These are phyloP conservation scores for Agriotes lineatus DNA, from an alignment of 2,888 invertebrate species.

Conservation along the genomic window DNA sequence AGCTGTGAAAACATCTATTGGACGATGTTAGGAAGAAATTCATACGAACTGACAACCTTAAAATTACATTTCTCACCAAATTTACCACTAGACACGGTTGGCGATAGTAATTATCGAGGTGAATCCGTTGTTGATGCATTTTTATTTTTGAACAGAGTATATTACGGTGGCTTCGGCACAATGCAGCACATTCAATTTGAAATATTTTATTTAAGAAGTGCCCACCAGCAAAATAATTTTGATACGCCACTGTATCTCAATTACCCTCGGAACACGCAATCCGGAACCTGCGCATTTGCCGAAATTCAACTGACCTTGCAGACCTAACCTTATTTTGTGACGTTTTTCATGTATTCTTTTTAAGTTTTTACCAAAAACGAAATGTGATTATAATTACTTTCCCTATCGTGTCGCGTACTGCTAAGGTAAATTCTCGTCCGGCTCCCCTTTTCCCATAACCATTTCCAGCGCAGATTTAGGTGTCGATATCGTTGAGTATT, in stretches of 20 bases:
- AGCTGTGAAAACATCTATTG: no score
- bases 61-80: no score
- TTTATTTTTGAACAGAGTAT: no score
- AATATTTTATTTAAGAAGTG: no score
- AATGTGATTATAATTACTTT: background rate
- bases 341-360: background rate
- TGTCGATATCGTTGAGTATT: no score
- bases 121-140: no score
- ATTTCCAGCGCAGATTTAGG: background rate
- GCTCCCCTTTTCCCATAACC: background rate
- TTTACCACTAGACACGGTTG: no score
- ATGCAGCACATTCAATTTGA: no score
- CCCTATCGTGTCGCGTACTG: background rate
- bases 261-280: background rate
- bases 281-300: background rate
- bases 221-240: background rate
- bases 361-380: background rate
- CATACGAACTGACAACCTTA: no score
- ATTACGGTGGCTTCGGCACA: no score
- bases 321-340: constrained; percentile 11
- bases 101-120: no score
- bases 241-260: background rate
- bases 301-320: background rate
- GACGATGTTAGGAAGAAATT: no score
- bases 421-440: constrained; percentile 1